phyloP scores from a whole-genome alignment of 1,140 invertebrate genomes.

The Bicyclus anynana region DNA sequence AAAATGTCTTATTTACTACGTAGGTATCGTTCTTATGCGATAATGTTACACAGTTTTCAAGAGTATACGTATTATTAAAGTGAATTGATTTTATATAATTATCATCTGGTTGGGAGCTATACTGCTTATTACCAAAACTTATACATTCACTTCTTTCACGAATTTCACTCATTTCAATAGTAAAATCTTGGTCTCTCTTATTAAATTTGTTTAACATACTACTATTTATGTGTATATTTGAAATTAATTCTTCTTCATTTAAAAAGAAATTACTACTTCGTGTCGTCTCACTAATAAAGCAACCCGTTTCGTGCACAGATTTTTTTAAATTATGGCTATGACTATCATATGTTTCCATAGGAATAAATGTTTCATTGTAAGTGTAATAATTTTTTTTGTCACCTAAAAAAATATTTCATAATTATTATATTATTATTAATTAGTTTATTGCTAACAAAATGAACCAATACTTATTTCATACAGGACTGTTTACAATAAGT shows the following conservation, averaged over 20 bases:
- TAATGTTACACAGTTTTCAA: constrained; percentile 3
- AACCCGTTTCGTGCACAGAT: constrained; percentile 1
- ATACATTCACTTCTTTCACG: not conserved
- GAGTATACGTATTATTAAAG: constrained; percentile 18
- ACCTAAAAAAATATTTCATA: not conserved
- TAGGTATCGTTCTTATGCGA: not conserved
- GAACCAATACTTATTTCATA: not conserved
- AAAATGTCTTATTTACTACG: constrained; percentile 6
- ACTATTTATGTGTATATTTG: not conserved
- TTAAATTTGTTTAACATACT: not conserved
- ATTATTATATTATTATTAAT: not conserved
- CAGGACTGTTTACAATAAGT: not conserved
- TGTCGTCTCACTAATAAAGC: constrained; percentile 31
- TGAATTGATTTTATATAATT: not conserved
- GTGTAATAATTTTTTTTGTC: not conserved
- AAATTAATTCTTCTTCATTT: not conserved
- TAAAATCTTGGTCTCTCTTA: not conserved
- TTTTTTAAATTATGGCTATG: not conserved
- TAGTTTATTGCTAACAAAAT: not conserved
- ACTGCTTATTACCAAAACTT: not conserved
- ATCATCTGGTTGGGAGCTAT: not conserved
- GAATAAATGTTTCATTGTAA: not conserved
- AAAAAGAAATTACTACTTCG: constrained; percentile 27
- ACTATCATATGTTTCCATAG: constrained; percentile 13
- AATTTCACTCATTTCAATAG: not conserved